Conservation (phyloP, 2,797 vertebrate species). For the Hippoglossus hippoglossus region DNA sequence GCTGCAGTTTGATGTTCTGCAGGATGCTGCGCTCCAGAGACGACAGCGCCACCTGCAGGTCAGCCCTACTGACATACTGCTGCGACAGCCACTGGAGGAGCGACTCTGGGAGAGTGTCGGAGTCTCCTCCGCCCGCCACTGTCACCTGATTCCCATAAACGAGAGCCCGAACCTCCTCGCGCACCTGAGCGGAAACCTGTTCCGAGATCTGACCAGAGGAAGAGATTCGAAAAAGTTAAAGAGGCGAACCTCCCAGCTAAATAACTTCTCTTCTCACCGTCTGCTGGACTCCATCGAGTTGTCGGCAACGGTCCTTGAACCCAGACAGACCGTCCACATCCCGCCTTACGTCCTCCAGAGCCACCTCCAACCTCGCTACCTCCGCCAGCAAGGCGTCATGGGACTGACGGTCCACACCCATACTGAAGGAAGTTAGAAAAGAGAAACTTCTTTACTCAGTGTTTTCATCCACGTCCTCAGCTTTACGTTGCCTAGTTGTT, state of each 20-base stretch:
- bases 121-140: not conserved
- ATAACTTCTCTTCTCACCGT: constrained; percentile 61
- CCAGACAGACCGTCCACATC: constrained; percentile 79
- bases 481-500: not conserved
- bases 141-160: constrained; percentile 81
- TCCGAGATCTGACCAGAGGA: too few species aligned
- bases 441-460: too few species aligned
- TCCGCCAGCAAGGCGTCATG: constrained; percentile 79
- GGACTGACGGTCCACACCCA: constrained; percentile 63
- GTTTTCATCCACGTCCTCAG: not conserved
- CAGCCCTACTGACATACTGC: constrained; percentile 82
- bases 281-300: constrained; percentile 67
- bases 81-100: constrained; percentile 85
- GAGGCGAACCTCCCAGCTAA: not conserved
- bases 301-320: constrained; percentile 69
- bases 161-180: constrained; percentile 81
- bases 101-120: constrained; percentile 60
- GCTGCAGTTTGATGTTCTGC: constrained; percentile 82
- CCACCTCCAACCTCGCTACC: constrained; percentile 82
- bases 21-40: constrained; percentile 87
- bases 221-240: too few species aligned
- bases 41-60: constrained; percentile 82
- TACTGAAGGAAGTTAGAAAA: constrained; percentile 61
- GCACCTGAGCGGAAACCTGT: constrained; percentile 87
- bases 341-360: constrained; percentile 80